These are phyloP conservation scores for Oryzaephilus surinamensis DNA, from an alignment of 1,140 invertebrate species.

Conservation along the genomic window DNA sequence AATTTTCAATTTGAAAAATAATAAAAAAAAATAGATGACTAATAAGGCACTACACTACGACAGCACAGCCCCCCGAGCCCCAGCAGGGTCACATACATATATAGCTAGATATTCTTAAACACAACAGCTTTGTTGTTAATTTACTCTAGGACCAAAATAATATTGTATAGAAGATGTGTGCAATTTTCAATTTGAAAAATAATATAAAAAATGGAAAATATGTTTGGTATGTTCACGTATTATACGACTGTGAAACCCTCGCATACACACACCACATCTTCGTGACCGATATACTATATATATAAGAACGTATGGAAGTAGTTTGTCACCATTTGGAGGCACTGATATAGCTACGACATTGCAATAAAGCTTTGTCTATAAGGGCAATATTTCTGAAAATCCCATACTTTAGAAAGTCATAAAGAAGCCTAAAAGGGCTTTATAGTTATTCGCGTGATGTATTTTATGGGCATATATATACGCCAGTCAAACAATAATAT, in stretches of 20 bases:
- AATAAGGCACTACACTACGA: slow-evolving; percentile 26
- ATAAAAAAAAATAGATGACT: too few species aligned
- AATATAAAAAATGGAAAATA: too few species aligned
- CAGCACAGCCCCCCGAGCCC: too few species aligned
- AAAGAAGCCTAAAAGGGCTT: slow-evolving; percentile 29
- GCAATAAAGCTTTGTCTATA: slow-evolving; percentile 32
- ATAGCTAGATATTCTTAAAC: slow-evolving; percentile 15
- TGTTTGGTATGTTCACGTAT: too few species aligned
- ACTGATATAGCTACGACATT: slow-evolving; percentile 25
- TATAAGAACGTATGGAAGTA: slow-evolving; percentile 23
- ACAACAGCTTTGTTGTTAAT: slow-evolving; percentile 18
- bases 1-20: too few species aligned
- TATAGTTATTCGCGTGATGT: slow-evolving; percentile 23
- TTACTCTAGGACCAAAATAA: too few species aligned
- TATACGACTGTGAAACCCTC: too few species aligned
- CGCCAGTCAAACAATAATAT: slow-evolving; percentile 12
- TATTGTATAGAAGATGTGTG: too few species aligned
- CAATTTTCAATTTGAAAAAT: too few species aligned
- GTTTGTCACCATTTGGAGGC: slow-evolving; percentile 30
- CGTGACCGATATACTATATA: too few species aligned
- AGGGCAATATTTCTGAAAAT: slow-evolving; percentile 30
- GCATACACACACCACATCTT: too few species aligned
- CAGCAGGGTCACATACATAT: slow-evolving; percentile 11
- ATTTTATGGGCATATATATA: slow-evolving; percentile 19
- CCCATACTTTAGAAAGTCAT: slow-evolving; percentile 33